Percentiles rank a stretch among this genome's conserved stretches.
Evolutionary conservation across 2,797 vertebrate species (phyloP).

Genomic region (Acomys russatus): DNA sequence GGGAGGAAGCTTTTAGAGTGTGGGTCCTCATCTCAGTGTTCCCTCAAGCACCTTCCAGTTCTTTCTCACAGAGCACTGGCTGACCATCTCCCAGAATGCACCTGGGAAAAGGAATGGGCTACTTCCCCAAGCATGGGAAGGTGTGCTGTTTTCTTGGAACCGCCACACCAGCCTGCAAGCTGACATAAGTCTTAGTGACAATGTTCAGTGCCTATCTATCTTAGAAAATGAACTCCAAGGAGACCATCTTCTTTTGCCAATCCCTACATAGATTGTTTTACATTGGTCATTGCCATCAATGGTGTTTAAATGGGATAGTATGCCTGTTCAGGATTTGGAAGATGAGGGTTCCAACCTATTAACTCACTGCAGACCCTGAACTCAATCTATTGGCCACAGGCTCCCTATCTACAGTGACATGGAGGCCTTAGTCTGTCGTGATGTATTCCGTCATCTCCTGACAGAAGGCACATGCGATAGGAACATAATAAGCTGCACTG

Average conservation of each 20-base stretch:
- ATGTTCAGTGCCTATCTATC: rapidly evolving
- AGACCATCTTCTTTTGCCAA: neutral
- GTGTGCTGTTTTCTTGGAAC: neutral
- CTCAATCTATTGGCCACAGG: neutral
- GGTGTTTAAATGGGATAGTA: neutral
- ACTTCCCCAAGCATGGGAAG: neutral
- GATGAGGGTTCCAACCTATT: neutral
- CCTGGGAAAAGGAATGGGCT: neutral
- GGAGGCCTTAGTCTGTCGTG: neutral
- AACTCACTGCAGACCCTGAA: neutral
- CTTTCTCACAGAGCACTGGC: neutral
- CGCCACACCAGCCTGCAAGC: neutral
- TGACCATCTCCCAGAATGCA: neutral
- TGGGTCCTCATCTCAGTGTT: neutral
- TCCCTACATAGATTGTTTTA: neutral
- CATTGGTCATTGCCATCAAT: neutral
- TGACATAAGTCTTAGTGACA: neutral
- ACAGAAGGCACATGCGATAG: neutral
- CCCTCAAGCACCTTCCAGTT: neutral
- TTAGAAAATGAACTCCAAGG: neutral
- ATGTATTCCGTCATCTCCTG: neutral
- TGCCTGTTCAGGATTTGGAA: neutral
- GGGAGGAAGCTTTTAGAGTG: neutral
- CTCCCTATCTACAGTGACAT: neutral
- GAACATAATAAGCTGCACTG: neutral